Percentiles rank a stretch among this genome's conserved stretches.
Evolutionary conservation across 1,140 invertebrate genomes (phyloP).

Genomic region (Drosophila parvula): DNA sequence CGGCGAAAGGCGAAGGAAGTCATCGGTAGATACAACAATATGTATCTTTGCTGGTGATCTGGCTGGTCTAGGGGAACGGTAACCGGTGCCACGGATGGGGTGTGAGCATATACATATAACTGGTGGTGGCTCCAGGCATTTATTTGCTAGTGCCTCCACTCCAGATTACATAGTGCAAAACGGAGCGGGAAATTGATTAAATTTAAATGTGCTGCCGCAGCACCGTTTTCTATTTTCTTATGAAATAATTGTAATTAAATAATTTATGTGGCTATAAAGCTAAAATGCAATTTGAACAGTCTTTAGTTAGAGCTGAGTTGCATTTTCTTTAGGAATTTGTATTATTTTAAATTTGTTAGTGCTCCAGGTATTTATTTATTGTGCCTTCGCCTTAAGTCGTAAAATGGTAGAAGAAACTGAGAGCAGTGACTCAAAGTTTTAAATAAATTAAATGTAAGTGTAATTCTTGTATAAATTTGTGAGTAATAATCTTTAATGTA

Average conservation of each 20-base stretch:
- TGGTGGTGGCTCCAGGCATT: constrained; percentile 9
- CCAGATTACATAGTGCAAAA: neutral
- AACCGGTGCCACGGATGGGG: constrained; percentile 21
- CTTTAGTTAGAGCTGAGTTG: neutral
- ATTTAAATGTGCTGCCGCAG: constrained; percentile 4
- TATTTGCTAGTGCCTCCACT: constrained; percentile 5
- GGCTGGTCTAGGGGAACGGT: neutral
- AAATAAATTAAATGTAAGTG: neutral
- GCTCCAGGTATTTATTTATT: neutral
- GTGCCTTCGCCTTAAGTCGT: no score
- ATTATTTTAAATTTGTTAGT: no score
- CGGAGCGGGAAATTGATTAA: constrained; percentile 7
- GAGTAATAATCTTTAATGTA: neutral
- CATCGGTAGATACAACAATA: no score
- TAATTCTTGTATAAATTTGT: neutral
- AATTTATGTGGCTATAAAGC: neutral
- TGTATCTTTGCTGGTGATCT: constrained; percentile 9
- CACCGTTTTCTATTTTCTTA: neutral
- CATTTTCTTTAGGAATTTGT: neutral
- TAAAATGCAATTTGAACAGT: neutral
- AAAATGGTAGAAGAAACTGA: neutral
- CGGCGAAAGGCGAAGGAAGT: constrained; percentile 38
- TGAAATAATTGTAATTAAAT: constrained; percentile 6
- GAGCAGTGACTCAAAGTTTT: neutral
- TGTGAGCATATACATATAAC: constrained; percentile 22